Base-by-base conservation (phyloP, 2,797 vertebrate genomes). In the Chloroceryle amazona region DNA sequence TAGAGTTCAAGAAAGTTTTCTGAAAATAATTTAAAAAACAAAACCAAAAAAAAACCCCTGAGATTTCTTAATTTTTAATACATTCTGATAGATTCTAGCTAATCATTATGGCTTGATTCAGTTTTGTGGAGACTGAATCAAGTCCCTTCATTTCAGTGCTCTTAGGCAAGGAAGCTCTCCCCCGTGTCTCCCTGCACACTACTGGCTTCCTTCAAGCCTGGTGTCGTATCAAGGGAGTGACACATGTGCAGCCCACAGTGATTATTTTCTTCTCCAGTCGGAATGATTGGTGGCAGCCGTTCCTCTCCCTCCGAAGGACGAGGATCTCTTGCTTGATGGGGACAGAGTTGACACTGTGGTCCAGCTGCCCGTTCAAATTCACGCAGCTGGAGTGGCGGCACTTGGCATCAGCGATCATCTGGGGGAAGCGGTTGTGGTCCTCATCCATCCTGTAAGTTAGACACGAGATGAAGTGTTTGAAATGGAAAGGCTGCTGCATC, bases 311-410 rank as follows among this genome's bases (percentile, higher is more conserved):
- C 9, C 78, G 89, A 39, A 98, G 97, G 6, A 98, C 96, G 4
- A 98, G 94, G 86, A 98, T 98, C 95, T 98, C 98, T 66, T 98
- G 98, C 17, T 18, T 39, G 89, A 98, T 98, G 86, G 97, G 68
- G 12, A 98, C 89, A 0, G 98, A 98, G 81, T 96, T 98, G 97
- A 98, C 35, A 52, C 96, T 44, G 62, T 96, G 66, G 91, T 97
- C 96, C 42, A 92, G 63, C 17, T 96, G 93, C 22, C 98, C 98
- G 0, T 95, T 65, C 0, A 74, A n/a, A 2, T 39, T 91, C 35
- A 98, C 2, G 0, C 98, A 98, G 25, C 39, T 65, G 1, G 35
- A 15, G 65, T 96, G 86, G 84, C 96, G 96, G 91, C 98, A 98
- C 9, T 80, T 10, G 5, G 98, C 98, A 1, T 98, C 94, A 11